Base-by-base conservation (phyloP, 2,113 vertebrate genomes). In the Illadopsis cleaveri region DNA sequence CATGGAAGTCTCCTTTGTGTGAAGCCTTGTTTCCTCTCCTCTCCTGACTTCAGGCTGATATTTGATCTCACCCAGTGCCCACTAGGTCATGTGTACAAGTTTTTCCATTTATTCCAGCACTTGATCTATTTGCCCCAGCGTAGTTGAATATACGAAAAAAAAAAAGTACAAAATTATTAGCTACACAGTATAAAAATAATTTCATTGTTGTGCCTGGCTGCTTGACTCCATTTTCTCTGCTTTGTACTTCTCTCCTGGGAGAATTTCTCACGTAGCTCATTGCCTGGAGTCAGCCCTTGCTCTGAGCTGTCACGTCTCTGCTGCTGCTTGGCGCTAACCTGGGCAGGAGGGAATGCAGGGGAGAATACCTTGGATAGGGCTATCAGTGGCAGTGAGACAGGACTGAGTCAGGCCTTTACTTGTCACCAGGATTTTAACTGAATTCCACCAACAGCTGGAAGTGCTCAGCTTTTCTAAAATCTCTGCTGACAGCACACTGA, bases 361-460 rank as follows among this genome's bases (percentile, higher is more conserved):
- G 20, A 53, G 42, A 86, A 77, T 18, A 58, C 56, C 47, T 66
- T 53, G 31, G n/a, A 45, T 33, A 33, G 42, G 50, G 56, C 23
- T 66, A 13, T 44, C 64, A 60, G 44, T 19, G 51, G 30, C 93
- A 89, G 3, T 30, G 73, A 71, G 50, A 42, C 18, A n/a, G 48
- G 27, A 76, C 48, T 23, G 58, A 82, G 15, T 64, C 82, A 62
- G 42, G 51, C 56, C 50, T 76, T 82, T 45, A 37, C 60, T 91
- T 96, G 62, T 44, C 89, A 44, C 6, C 18, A 44, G 61, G 65
- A 54, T 54, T 94, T 90, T 73, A 83, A 56, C 84, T 70, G 44
- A 91, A 82, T 93, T 80, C 62, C 42, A 77, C 35, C 68, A 53
- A 45, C 65, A 94, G 85, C 78, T 88, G 92, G 54, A 88, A 96